These are phyloP conservation scores for Oenanthe melanoleuca DNA, from an alignment of 2,113 vertebrate species.

Conservation along the genomic window DNA sequence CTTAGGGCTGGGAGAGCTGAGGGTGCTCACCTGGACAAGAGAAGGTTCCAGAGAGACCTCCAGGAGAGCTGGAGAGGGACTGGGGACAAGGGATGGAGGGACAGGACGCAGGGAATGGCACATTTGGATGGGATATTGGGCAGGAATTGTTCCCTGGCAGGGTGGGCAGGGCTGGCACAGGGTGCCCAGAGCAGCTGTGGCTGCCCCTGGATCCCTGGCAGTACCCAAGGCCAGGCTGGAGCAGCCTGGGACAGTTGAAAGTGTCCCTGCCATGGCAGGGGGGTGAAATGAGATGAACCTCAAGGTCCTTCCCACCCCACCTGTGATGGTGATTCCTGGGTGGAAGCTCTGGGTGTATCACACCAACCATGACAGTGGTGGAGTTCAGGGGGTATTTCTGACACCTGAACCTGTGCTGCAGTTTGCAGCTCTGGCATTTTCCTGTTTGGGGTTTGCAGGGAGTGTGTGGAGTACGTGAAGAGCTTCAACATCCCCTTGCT, in stretches of 20 bases:
- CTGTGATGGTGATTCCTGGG: too few species aligned
- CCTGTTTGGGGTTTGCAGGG: slow-evolving; percentile 73
- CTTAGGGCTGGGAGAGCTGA: background rate
- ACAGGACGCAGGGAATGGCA: background rate
- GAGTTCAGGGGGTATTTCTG: background rate
- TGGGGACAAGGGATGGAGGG: background rate
- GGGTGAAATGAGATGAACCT: rapidly evolving
- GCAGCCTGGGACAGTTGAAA: background rate
- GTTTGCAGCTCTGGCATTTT: background rate
- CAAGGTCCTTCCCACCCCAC: background rate
- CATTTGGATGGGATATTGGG: background rate
- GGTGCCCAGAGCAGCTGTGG: background rate
- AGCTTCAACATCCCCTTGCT: slow-evolving; percentile 95
- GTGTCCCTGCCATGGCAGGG: background rate
- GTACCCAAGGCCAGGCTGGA: background rate
- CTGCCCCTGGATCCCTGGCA: background rate
- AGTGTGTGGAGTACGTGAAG: slow-evolving; percentile 98
- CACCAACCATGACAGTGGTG: rapidly evolving
- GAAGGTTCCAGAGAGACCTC: background rate
- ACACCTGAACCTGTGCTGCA: rapidly evolving
- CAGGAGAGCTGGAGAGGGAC: background rate
- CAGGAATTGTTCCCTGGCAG: background rate
- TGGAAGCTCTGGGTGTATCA: background rate
- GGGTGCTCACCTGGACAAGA: rapidly evolving
- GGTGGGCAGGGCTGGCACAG: background rate